phyloP scores from a whole-genome alignment of 2,113 vertebrate species.

The Corvus cornix region DNA sequence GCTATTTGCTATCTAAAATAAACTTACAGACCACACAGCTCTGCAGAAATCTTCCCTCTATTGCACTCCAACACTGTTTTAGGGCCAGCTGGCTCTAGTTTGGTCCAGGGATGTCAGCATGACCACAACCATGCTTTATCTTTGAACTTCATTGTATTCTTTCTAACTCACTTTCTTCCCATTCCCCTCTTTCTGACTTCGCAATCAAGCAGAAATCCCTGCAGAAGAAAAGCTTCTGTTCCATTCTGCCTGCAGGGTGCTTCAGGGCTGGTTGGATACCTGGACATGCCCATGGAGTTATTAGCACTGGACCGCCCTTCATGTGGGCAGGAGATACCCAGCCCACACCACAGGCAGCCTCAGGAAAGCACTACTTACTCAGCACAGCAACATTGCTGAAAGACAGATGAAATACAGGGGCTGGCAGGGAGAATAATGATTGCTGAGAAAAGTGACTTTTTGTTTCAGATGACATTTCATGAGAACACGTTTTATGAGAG shows the following conservation, averaged over 20 bases:
- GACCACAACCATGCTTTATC: background rate
- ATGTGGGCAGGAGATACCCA: background rate
- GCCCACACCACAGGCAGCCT: background rate
- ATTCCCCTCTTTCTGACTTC: background rate
- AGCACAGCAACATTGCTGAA: background rate
- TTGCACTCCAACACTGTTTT: background rate
- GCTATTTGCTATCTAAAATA: background rate
- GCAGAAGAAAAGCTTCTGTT: background rate
- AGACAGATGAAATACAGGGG: background rate
- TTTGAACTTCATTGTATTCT: background rate
- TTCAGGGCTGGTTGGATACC: background rate
- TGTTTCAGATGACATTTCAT: background rate
- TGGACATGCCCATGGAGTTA: background rate
- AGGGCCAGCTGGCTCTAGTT: background rate
- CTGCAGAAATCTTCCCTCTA: background rate
- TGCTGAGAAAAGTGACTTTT: background rate
- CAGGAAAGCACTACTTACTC: background rate
- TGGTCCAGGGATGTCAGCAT: background rate
- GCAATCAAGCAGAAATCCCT: background rate
- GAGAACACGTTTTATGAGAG: background rate
- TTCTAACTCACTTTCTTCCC: background rate
- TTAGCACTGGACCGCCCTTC: background rate
- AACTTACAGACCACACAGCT: background rate
- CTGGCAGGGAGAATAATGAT: background rate
- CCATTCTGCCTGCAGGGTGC: background rate